Conservation (phyloP, 2,888 invertebrate genomes). For the Parelbella ahira region DNA sequence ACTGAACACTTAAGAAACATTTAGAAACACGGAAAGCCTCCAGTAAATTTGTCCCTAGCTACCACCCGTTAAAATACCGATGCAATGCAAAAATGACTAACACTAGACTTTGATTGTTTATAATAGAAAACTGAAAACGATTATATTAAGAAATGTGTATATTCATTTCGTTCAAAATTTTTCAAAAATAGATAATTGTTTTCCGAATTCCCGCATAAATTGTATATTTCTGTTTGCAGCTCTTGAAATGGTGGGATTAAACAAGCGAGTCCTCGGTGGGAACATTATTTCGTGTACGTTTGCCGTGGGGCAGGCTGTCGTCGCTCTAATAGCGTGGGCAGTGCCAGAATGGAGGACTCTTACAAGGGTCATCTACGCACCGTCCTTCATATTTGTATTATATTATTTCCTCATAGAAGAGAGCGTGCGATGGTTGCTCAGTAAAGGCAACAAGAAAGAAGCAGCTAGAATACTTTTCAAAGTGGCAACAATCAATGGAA, state of each 20-base stretch:
- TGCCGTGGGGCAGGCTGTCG: constrained; percentile 82
- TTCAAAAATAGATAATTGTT: too few species aligned
- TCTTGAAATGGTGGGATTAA: constrained; percentile 56
- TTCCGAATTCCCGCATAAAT: too few species aligned
- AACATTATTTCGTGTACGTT: constrained; percentile 84
- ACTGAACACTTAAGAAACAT: too few species aligned
- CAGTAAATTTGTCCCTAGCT: too few species aligned
- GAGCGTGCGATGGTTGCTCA: constrained; percentile 86
- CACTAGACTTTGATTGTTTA: too few species aligned
- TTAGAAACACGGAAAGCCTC: too few species aligned
- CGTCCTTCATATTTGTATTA: constrained; percentile 81
- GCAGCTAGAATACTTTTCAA: constrained; percentile 61
- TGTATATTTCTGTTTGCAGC: constrained; percentile 36
- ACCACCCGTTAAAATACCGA: too few species aligned
- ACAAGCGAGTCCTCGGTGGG: constrained; percentile 82
- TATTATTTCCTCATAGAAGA: constrained; percentile 83
- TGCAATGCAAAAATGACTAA: too few species aligned
- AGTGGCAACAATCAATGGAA: constrained; percentile 68
- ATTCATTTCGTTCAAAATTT: too few species aligned
- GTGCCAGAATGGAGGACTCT: constrained; percentile 83
- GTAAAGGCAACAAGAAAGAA: constrained; percentile 76
- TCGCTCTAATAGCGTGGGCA: constrained; percentile 83
- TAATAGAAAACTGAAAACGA: too few species aligned
- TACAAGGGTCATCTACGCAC: constrained; percentile 82
- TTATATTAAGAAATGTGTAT: too few species aligned